These are phyloP conservation scores for Shinisaurus crocodilurus DNA, from an alignment of 2,113 vertebrate genomes.

Conservation along the genomic window DNA sequence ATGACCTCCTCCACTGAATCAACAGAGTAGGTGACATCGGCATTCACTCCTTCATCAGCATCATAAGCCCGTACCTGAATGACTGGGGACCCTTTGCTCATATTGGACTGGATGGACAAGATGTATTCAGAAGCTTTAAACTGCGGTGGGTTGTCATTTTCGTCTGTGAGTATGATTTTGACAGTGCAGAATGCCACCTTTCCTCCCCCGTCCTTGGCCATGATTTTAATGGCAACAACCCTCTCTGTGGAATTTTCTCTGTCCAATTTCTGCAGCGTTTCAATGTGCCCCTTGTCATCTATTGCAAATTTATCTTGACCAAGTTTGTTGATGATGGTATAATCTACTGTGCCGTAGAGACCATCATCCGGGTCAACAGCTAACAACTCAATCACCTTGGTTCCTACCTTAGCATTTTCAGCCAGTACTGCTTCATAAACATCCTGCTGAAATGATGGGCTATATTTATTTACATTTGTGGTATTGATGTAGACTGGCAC, in stretches of 20 bases:
- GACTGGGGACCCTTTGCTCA: conserved; percentile 90
- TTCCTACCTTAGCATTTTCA: conserved; percentile 92
- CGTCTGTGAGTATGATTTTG: conserved; percentile 95
- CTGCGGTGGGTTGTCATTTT: conserved; percentile 94
- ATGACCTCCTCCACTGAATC: conserved; percentile 82
- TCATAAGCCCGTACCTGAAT: conserved; percentile 95
- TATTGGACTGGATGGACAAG: conserved; percentile 89
- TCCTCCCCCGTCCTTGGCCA: conserved; percentile 95
- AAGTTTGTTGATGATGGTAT: conserved; percentile 96
- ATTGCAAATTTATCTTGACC: conserved; percentile 94
- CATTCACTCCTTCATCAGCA: conserved; percentile 94
- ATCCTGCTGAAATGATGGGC: conserved; percentile 88
- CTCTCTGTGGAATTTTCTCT: conserved; percentile 93
- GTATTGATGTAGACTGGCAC: conserved; percentile 95
- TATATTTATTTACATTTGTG: conserved; percentile 90
- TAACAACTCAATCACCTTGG: conserved; percentile 91
- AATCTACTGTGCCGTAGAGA: conserved; percentile 90
- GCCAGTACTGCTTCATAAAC: conserved; percentile 93
- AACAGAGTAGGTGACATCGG: conserved; percentile 93
- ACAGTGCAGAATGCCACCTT: conserved; percentile 95
- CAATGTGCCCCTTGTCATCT: conserved; percentile 83
- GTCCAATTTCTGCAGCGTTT: conserved; percentile 89
- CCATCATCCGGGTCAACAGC: conserved; percentile 93
- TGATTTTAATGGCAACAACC: conserved; percentile 94
- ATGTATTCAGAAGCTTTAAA: conserved; percentile 93